These are phyloP conservation scores for Hormaphis cornu DNA, from an alignment of 1,140 invertebrate species.

Conservation along the genomic window DNA sequence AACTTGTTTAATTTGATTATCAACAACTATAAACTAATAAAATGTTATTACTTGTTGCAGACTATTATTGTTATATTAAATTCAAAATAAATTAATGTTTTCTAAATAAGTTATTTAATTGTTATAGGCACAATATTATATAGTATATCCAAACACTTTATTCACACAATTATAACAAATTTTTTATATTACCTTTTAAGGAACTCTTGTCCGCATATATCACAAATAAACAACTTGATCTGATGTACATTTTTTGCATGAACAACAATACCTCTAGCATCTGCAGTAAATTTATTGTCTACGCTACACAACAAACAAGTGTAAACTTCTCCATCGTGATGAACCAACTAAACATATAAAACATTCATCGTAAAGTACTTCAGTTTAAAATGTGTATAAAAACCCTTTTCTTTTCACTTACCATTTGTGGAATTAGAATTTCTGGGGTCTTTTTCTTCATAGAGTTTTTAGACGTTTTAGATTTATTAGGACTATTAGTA, in stretches of 20 bases:
- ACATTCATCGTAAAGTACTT: neutral
- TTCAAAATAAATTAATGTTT: no score
- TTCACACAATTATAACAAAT: neutral
- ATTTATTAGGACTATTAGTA: conserved; percentile 13
- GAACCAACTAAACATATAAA: conserved; percentile 42
- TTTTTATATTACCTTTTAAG: conserved; percentile 42
- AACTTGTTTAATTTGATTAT: no score
- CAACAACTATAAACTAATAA: no score
- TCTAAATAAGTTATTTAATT: no score
- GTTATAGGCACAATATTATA: no score
- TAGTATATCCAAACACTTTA: no score
- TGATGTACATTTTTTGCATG: conserved; percentile 55
- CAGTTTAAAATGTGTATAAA: neutral
- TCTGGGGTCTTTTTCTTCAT: conserved; percentile 30
- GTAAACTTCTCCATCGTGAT: conserved; percentile 47
- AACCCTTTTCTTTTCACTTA: neutral
- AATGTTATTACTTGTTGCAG: no score
- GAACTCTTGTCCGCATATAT: conserved; percentile 57
- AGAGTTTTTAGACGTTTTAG: conserved; percentile 8
- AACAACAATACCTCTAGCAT: conserved; percentile 50
- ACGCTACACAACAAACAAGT: conserved; percentile 51
- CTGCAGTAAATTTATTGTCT: conserved; percentile 44
- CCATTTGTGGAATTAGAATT: conserved; percentile 32
- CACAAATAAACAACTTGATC: conserved; percentile 58
- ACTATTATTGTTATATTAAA: no score